Evolutionary conservation across 2,797 vertebrate genomes (phyloP).

Genomic region (Kryptopterus vitreolus): DNA sequence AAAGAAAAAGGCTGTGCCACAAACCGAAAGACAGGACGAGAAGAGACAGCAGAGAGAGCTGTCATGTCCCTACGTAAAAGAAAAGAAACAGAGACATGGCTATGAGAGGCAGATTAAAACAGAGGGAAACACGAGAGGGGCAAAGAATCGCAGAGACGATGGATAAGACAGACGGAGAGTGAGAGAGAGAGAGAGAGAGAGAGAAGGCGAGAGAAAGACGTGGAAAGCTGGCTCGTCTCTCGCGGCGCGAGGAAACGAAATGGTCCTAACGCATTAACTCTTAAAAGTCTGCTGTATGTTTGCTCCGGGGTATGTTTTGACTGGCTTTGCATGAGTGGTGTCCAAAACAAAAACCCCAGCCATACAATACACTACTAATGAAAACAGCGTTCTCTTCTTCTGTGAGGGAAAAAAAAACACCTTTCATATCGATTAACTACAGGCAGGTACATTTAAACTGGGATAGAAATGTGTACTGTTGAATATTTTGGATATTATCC

Average conservation of each 20-base stretch:
- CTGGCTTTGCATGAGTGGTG: too few species aligned
- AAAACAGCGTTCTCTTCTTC: too few species aligned
- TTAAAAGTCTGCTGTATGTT: neutral
- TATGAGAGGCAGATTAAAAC: conserved; percentile 5
- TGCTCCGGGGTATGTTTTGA: too few species aligned
- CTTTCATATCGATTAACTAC: neutral
- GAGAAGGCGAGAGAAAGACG: conserved; percentile 6
- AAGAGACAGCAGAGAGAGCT: conserved; percentile 5
- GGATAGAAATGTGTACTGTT: too few species aligned
- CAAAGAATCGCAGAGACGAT: neutral
- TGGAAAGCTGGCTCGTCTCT: conserved; percentile 19
- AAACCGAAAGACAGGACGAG: conserved; percentile 29
- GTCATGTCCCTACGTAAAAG: neutral
- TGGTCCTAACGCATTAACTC: neutral
- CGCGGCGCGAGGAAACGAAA: neutral
- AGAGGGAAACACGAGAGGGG: neutral
- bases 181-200: neutral
- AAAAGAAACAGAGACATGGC: conserved; percentile 15
- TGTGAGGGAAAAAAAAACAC: too few species aligned
- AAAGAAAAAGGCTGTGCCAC: conserved; percentile 26
- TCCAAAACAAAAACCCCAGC: too few species aligned
- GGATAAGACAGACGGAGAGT: conserved; percentile 18
- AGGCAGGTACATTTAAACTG: neutral
- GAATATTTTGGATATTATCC: neutral
- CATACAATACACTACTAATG: too few species aligned